These are phyloP conservation scores for Oplegnathus fasciatus DNA, from an alignment of 2,113 vertebrate genomes.

Conservation along the genomic window DNA sequence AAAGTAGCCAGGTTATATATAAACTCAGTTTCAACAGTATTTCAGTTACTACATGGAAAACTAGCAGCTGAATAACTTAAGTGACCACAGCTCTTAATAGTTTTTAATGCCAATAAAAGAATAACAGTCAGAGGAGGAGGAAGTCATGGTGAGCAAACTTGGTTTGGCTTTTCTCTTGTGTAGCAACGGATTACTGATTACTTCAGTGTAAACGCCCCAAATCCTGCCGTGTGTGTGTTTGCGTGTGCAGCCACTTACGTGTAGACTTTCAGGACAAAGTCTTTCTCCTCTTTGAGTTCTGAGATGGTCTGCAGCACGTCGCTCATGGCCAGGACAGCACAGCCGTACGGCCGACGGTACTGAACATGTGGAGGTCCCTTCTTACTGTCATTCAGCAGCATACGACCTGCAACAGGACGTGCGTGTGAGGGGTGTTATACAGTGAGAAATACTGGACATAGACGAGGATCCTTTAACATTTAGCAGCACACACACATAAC, in stretches of 20 bases:
- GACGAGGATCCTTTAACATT: background rate
- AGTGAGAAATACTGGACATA: background rate
- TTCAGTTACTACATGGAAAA: background rate
- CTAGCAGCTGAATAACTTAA: no score
- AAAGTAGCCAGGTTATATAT: background rate
- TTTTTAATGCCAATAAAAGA: no score
- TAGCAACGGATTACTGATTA: no score
- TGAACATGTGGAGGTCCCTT: conserved; percentile 94
- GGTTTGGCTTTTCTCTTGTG: no score
- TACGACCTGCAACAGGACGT: conserved; percentile 86
- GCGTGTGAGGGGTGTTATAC: background rate
- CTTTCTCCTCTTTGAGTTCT: conserved; percentile 96
- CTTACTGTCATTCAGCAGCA: conserved; percentile 97
- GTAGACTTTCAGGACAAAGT: conserved; percentile 99
- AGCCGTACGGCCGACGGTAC: conserved; percentile 96
- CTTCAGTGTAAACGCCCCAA: no score
- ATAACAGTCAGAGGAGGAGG: no score
- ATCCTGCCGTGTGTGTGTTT: background rate
- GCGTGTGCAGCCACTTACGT: conserved; percentile 86
- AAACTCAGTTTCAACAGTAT: background rate
- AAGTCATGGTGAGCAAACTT: no score
- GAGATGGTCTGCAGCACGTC: conserved; percentile 95
- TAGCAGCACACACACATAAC: background rate
- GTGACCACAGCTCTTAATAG: no score
- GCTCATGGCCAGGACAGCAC: conserved; percentile 93